Conservation (phyloP, 1,140 invertebrate species). For the Phthorimaea operculella region DNA sequence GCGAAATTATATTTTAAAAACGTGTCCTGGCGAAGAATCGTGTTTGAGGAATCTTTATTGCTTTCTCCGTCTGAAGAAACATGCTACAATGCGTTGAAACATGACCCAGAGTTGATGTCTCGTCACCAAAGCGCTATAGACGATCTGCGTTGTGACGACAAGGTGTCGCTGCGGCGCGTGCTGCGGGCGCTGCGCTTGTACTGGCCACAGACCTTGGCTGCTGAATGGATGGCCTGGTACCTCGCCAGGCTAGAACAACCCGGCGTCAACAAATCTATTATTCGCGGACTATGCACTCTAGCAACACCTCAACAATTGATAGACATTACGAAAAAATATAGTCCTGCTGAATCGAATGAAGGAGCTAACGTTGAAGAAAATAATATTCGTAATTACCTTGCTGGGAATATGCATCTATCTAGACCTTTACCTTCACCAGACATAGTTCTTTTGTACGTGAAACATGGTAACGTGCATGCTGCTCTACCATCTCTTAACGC, state of each 20-base stretch:
- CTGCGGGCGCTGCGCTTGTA: conserved; percentile 32
- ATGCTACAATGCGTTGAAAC: conserved; percentile 38
- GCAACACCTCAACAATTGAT: conserved; percentile 22
- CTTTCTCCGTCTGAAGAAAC: conserved; percentile 23
- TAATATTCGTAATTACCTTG: conserved; percentile 31
- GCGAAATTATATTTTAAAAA: conserved; percentile 30
- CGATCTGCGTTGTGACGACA: conserved; percentile 19
- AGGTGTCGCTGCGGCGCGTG: conserved; percentile 11
- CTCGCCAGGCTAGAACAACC: conserved; percentile 20
- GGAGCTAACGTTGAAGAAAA: conserved; percentile 23
- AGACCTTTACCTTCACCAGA: conserved; percentile 29
- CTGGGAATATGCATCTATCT: conserved; percentile 26
- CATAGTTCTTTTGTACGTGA: conserved; percentile 28
- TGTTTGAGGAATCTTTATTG: conserved; percentile 39
- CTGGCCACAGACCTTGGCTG: conserved; percentile 26
- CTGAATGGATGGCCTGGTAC: conserved; percentile 18
- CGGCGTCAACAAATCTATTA: conserved; percentile 19
- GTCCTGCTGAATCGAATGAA: conserved; percentile 27
- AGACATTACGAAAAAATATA: conserved; percentile 27
- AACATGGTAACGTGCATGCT: conserved; percentile 44
- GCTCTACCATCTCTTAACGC: conserved; percentile 32
- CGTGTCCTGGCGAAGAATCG: conserved; percentile 32
- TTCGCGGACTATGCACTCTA: conserved; percentile 27
- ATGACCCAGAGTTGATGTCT: conserved; percentile 27
- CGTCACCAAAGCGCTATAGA: conserved; percentile 16